Conservation (phyloP, 1,140 invertebrate species). For the Euura saliciscinereae region DNA sequence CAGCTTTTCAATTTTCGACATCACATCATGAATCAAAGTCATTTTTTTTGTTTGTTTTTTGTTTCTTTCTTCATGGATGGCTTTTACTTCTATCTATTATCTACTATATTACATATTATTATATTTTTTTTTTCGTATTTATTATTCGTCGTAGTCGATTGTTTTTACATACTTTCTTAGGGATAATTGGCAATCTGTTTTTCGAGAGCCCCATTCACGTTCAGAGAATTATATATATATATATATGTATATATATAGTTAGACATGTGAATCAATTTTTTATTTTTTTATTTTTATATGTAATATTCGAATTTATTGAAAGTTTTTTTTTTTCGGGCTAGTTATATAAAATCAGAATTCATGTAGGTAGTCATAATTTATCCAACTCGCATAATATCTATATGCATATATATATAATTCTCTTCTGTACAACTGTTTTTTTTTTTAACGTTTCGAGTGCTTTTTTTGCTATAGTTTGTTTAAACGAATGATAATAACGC, state of each 20-base stretch:
- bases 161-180: background rate
- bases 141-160: background rate
- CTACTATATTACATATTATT: background rate
- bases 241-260: background rate
- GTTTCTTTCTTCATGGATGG: background rate
- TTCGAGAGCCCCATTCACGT: background rate
- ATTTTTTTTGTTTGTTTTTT: no score
- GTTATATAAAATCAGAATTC: no score
- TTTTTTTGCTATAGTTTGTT: background rate
- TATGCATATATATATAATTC: background rate
- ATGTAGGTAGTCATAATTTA: no score
- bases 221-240: no score
- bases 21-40: no score
- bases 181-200: background rate
- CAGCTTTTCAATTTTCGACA: no score
- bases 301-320: no score
- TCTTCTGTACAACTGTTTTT: background rate
- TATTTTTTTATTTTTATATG: background rate
- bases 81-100: background rate
- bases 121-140: background rate
- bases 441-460: background rate
- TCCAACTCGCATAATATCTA: no score
- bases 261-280: background rate
- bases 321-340: no score
- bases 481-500: background rate